Base-by-base conservation (phyloP, 2,888 invertebrate species). In the Chrysomela aeneicollis region DNA sequence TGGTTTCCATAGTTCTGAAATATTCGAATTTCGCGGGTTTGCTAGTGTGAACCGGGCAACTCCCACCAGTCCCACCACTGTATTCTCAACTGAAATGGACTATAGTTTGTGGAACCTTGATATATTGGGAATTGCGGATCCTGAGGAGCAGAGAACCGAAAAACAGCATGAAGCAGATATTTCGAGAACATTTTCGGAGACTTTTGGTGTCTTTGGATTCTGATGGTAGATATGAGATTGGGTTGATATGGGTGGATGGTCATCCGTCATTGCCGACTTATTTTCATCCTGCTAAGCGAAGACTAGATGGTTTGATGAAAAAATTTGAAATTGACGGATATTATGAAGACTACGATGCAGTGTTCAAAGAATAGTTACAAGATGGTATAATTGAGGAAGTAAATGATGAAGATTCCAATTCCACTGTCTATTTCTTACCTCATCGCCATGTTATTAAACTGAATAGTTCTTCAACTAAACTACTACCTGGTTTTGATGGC, bases 231-330 rank as follows among this genome's bases (percentile, higher is more conserved):
- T 80, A 77, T 63, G 74, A 74, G 52, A 75, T 79, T 3, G 46
- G 60, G 18, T 64, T 79, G n/a, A 77, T 78, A 12, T 77, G 77
- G 76, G 68, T 72, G 17, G 72, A 74, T 12, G 73, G 71, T 55
- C 76, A 78, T 62, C 73, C 75, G 1, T 74, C 72, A 10, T 51
- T 78, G 2, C 59, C 72, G 19, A 46, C 54, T 50, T 76, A 77
- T 66, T 72, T 30, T 2, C 15, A 52, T 26, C 3, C 19, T 52
- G 5, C 12, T 10, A 52, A 52, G 15, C 1, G 17, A n/a, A 12
- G 30, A n/a, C n/a, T 52, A 10, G 30, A 52, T 52, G n/a, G 26
- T 26, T 22, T 52, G 4, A 52, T 52, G 51, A 52, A 22, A 52
- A 52, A 52, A 30, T 52, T 52, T 2, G 2, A 53, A 51, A 51